Base-by-base conservation (phyloP, 2,888 invertebrate species). In the Euspilapteryx auroguttella region DNA sequence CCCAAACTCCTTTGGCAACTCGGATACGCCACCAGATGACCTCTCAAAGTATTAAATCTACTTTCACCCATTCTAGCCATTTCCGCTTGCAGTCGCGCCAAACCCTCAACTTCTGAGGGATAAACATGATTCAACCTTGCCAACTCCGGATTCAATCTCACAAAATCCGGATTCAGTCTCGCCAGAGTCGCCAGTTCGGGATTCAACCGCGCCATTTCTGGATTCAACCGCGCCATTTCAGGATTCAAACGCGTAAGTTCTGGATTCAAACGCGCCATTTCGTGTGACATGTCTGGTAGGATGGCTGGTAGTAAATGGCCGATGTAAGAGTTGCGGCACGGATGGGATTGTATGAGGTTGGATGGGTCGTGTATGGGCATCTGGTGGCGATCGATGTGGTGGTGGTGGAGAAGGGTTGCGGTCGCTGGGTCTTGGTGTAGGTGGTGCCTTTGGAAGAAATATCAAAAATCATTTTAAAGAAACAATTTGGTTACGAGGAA, bases 1-100 rank as follows among this genome's bases (percentile, higher is more conserved):
- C 64, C 68, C 29, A 69, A 30, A 3, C 44, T 35, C 12, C 66
- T 45, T 25, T 56, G 62, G 34, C 71, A 71, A 0, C 14, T 10
- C 1, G 49, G 46, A 24, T 68, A 69, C 4, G 64, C 66, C 0
- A 69, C 66, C 39, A 80, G 39, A 46, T 79, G 51, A 25, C 80
- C 61, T 31, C 76, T 42, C 35, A 76, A 27, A 0, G 73, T 69
- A 28, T 53, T 79, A 41, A 59, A 69, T 32, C 55, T 57, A 41
- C 34, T 52, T 24, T 61, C 58, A 4, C 20, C 22, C 21, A 32
- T n/a, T 9, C 27, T 12, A 3, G 44, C 13, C 24, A 27, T 24
- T 12, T 27, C 23, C 6, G 24, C 24, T 12, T 27, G 27, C 21
- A 27, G n/a, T n/a, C 27, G 46, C 3, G 45, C 48, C 34, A 65